phyloP scores from a whole-genome alignment of 2,113 vertebrate genomes.

The Labeo rohita region DNA sequence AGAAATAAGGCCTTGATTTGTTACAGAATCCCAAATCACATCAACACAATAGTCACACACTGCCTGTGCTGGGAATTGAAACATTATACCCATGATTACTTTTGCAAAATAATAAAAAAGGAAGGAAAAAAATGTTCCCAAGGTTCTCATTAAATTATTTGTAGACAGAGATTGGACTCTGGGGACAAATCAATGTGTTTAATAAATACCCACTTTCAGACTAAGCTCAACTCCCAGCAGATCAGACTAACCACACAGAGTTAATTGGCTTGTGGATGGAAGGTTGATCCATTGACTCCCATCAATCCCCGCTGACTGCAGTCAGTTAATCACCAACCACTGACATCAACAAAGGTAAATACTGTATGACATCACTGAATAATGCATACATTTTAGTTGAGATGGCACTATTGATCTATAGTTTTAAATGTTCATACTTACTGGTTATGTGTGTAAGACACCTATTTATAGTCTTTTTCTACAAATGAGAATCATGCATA shows the following conservation, averaged over 20 bases:
- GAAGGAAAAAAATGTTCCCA: background rate
- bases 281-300: constrained; percentile 21
- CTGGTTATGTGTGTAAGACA: background rate
- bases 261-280: constrained; percentile 40
- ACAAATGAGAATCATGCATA: background rate
- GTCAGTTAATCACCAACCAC: constrained; percentile 20
- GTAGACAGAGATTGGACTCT: constrained; percentile 17
- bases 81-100: constrained; percentile 11
- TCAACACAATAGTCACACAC: background rate
- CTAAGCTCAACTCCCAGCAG: constrained; percentile 13
- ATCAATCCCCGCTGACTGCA: constrained; percentile 9
- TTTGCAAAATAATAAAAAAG: constrained; percentile 7
- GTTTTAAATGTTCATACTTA: background rate
- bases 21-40: constrained; percentile 3
- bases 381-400: background rate
- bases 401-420: background rate
- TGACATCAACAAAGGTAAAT: constrained; percentile 5
- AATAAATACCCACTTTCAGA: constrained; percentile 32
- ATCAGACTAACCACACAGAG: constrained; percentile 15
- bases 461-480: background rate
- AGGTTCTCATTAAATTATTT: constrained; percentile 35
- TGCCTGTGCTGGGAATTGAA: constrained; percentile 19
- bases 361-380: background rate
- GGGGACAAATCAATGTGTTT: constrained; percentile 20
- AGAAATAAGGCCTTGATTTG: constrained; percentile 16